These are phyloP conservation scores for Antechinus flavipes DNA, from an alignment of 2,113 vertebrate species.

Conservation along the genomic window DNA sequence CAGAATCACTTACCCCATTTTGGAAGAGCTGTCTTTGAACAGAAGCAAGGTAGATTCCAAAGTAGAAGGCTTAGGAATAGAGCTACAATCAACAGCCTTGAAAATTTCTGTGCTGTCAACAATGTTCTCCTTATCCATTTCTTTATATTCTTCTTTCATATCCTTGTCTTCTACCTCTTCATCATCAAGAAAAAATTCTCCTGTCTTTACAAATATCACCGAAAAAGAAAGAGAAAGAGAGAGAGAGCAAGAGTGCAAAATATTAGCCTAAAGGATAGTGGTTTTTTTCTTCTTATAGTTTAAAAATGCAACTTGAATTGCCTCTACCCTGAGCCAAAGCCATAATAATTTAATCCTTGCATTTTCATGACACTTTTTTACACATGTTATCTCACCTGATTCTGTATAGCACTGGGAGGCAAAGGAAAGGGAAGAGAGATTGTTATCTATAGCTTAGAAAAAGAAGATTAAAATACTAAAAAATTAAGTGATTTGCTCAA, in stretches of 20 bases:
- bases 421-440: constrained; percentile 25
- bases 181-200: constrained; percentile 88
- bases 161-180: constrained; percentile 84
- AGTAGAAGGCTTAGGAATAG: constrained; percentile 82
- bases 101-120: constrained; percentile 81
- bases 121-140: constrained; percentile 79
- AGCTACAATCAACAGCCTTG: constrained; percentile 73
- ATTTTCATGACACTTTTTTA: constrained; percentile 24
- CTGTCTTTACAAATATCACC: constrained; percentile 80
- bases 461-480: not conserved
- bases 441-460: not conserved
- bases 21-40: constrained; percentile 94
- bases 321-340: not conserved
- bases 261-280: constrained; percentile 16
- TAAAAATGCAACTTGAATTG: constrained; percentile 20
- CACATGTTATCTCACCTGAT: constrained; percentile 3
- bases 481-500: constrained; percentile 13
- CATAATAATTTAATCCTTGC: constrained; percentile 4
- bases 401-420: not conserved
- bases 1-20: constrained; percentile 86
- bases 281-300: constrained; percentile 20
- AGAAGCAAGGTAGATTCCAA: constrained; percentile 92
- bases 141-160: constrained; percentile 72
- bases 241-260: not conserved
- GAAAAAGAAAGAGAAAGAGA: constrained; percentile 45